Percentiles rank a stretch among this genome's conserved stretches.
These are phyloP conservation scores for Chromobotia macracanthus DNA, from an alignment of 2,797 vertebrate species.

Conservation along the genomic window DNA sequence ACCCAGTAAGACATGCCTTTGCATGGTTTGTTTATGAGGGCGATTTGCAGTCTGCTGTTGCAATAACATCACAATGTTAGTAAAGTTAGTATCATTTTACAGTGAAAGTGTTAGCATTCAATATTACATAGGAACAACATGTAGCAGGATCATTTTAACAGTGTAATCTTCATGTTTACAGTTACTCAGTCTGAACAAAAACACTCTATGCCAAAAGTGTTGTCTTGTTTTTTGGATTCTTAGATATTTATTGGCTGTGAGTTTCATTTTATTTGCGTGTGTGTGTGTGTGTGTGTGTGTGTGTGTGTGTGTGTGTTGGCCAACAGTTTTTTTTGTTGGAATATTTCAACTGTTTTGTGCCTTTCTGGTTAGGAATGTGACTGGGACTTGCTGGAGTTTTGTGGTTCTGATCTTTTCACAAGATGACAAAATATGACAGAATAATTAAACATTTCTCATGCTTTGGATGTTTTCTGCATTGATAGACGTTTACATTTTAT, in stretches of 20 bases:
- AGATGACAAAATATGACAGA: neutral
- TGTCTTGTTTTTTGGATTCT: slow-evolving; percentile 18
- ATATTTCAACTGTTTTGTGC: slow-evolving; percentile 34
- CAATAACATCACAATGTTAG: neutral
- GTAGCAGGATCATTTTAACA: neutral
- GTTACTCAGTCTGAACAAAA: slow-evolving; percentile 5
- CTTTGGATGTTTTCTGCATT: slow-evolving; percentile 10
- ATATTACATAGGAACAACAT: neutral
- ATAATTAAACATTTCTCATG: neutral
- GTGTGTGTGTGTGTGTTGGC: neutral
- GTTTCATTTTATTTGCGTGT: neutral
- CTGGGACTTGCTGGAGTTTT: neutral
- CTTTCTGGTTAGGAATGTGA: slow-evolving; percentile 33
- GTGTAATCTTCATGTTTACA: slow-evolving; percentile 44
- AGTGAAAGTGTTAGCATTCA: neutral
- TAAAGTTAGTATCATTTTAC: neutral
- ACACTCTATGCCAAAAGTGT: neutral
- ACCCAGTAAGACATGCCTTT: neutral
- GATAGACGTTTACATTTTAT: slow-evolving; percentile 11
- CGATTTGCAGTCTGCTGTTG: neutral
- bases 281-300: neutral
- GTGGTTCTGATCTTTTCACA: neutral
- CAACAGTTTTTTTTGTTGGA: slow-evolving; percentile 8
- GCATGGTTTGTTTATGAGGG: neutral
- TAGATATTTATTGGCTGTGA: slow-evolving; percentile 17